Conservation (phyloP, 2,113 vertebrate genomes). For the Megaptera novaeangliae region DNA sequence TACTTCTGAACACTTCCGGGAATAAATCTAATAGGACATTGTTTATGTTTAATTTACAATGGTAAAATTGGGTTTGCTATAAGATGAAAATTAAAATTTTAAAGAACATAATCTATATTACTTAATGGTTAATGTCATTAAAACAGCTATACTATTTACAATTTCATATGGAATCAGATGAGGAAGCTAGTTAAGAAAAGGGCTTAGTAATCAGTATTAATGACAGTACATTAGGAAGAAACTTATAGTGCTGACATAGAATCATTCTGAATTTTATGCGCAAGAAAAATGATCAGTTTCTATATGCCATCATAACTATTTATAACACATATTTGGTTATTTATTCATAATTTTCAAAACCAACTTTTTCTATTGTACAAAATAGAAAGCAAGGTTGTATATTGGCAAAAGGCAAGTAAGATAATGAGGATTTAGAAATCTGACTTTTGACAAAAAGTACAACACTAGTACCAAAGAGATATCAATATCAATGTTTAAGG, state of each 20-base stretch:
- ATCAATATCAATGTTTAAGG: neutral
- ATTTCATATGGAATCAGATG: neutral
- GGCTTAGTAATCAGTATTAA: neutral
- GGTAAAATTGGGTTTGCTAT: conserved; percentile 1
- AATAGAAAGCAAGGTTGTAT: neutral
- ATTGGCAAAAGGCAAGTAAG: neutral
- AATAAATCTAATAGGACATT: conserved; percentile 28
- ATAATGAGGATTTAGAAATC: neutral
- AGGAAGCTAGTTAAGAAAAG: neutral
- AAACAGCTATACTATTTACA: neutral
- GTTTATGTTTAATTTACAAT: conserved; percentile 26
- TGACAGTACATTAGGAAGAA: neutral
- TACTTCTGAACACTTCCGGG: conserved; percentile 14
- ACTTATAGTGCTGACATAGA: neutral
- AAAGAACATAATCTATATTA: conserved; percentile 3
- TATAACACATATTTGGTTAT: neutral
- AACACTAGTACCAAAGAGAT: neutral
- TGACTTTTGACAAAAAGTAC: neutral
- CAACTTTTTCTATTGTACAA: neutral
- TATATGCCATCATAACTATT: neutral
- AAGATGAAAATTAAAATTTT: conserved; percentile 40
- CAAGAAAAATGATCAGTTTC: neutral
- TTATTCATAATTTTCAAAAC: neutral
- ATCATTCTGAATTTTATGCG: neutral
- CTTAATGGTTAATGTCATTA: conserved; percentile 28